These are phyloP conservation scores for Ophiodon elongatus DNA, from an alignment of 2,113 vertebrate genomes.

Conservation along the genomic window DNA sequence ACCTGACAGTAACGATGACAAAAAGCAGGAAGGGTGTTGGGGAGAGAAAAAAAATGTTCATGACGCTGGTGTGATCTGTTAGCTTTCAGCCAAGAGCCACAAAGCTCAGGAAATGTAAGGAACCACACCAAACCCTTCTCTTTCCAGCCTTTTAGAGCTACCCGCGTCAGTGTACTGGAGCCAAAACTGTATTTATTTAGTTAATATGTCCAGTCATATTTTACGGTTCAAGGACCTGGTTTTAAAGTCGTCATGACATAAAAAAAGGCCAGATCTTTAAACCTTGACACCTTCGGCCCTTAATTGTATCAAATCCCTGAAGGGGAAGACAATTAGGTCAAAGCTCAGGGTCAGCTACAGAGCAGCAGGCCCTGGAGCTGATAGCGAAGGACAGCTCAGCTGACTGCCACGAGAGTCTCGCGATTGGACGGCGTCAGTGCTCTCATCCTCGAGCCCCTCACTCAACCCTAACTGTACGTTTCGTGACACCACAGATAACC, in stretches of 20 bases:
- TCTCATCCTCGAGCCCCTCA: background rate
- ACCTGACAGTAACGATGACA: background rate
- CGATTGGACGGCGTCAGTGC: background rate
- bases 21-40: slow-evolving; percentile 35
- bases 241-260: background rate
- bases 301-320: background rate
- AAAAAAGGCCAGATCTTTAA: background rate
- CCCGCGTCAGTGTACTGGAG: background rate
- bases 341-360: slow-evolving; percentile 23
- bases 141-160: background rate
- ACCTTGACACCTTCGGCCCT: background rate
- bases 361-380: slow-evolving; percentile 2
- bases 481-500: slow-evolving; percentile 47
- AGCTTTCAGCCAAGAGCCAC: slow-evolving; percentile 43
- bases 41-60: background rate
- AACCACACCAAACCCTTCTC: slow-evolving; percentile 40
- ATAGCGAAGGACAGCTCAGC: background rate
- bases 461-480: slow-evolving; percentile 24
- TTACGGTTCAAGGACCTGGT: background rate
- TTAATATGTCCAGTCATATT: background rate
- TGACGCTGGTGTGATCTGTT: slow-evolving; percentile 23
- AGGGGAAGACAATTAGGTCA: slow-evolving; percentile 6
- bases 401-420: background rate
- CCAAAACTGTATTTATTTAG: background rate
- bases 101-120: slow-evolving; percentile 38